phyloP scores from a whole-genome alignment of 2,113 vertebrate species.

The Natator depressus region DNA sequence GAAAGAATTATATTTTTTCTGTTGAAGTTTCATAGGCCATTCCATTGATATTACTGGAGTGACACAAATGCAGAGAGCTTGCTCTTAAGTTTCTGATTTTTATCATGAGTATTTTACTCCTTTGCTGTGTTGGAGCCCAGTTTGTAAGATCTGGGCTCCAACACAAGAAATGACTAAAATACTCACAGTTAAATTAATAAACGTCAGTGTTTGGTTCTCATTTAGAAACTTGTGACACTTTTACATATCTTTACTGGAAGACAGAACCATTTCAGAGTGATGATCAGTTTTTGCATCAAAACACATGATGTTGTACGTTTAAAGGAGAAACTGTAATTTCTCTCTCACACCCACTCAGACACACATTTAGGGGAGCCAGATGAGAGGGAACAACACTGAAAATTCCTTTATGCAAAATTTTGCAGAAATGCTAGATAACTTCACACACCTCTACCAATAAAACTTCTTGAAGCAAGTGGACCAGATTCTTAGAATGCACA shows the following conservation, averaged over 20 bases:
- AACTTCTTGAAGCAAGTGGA: background rate
- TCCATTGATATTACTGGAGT: slow-evolving; percentile 14
- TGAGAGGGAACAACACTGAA: background rate
- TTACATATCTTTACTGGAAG: slow-evolving; percentile 61
- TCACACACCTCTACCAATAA: background rate
- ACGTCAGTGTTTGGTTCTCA: slow-evolving; percentile 72
- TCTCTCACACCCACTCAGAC: background rate
- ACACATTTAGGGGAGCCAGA: background rate
- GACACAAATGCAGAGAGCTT: slow-evolving; percentile 4
- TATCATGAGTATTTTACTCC: slow-evolving; percentile 15
- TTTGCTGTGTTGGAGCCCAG: background rate
- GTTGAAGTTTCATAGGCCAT: background rate
- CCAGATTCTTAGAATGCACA: background rate
- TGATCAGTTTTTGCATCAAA: slow-evolving; percentile 48
- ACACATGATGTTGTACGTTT: background rate
- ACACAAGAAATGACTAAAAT: slow-evolving; percentile 52
- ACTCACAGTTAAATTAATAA: slow-evolving; percentile 66
- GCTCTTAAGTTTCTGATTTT: background rate
- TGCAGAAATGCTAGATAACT: slow-evolving; percentile 7
- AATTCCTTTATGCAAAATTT: background rate
- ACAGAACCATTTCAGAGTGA: slow-evolving; percentile 58
- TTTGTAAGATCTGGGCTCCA: background rate
- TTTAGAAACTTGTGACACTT: slow-evolving; percentile 71
- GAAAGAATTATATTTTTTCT: slow-evolving; percentile 3
- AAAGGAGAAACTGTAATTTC: slow-evolving; percentile 21